Conservation (phyloP, 1,140 invertebrate genomes). For the Muscidifurax raptorellus region DNA sequence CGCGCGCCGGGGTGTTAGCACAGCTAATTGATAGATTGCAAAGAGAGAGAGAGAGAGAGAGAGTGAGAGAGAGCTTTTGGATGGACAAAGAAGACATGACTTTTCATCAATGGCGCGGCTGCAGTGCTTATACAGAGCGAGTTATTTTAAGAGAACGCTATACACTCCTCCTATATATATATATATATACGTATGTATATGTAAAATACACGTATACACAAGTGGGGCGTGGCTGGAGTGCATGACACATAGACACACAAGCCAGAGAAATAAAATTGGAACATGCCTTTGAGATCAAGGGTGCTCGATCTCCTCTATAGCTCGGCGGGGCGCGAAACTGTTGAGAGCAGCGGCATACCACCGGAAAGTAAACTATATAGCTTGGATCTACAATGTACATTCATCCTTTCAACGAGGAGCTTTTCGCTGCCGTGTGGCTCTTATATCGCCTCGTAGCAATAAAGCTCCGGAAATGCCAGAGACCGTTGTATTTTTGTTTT, state of each 20-base stretch:
- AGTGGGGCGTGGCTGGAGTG: conserved; percentile 41
- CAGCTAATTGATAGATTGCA: not conserved
- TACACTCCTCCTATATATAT: no score
- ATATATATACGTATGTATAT: no score
- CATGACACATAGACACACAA: conserved; percentile 29
- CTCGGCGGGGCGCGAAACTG: not conserved
- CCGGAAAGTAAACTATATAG: not conserved
- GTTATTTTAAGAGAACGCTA: no score
- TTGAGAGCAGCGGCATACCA: not conserved
- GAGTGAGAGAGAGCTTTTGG: no score
- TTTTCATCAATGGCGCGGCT: no score
- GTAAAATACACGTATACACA: not conserved
- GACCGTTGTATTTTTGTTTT: not conserved
- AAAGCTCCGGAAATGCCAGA: not conserved
- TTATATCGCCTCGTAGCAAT: not conserved
- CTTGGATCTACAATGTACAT: not conserved
- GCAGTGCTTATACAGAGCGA: no score
- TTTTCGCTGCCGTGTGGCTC: not conserved
- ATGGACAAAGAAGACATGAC: no score
- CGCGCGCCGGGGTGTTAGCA: not conserved
- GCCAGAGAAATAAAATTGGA: conserved; percentile 62
- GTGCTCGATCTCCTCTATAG: conserved; percentile 57
- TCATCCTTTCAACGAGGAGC: not conserved
- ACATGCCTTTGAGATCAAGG: conserved; percentile 62
- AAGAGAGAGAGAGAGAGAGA: no score